Evolutionary conservation across 2,888 invertebrate genomes (phyloP).

Genomic region (Mythimna ferrago): DNA sequence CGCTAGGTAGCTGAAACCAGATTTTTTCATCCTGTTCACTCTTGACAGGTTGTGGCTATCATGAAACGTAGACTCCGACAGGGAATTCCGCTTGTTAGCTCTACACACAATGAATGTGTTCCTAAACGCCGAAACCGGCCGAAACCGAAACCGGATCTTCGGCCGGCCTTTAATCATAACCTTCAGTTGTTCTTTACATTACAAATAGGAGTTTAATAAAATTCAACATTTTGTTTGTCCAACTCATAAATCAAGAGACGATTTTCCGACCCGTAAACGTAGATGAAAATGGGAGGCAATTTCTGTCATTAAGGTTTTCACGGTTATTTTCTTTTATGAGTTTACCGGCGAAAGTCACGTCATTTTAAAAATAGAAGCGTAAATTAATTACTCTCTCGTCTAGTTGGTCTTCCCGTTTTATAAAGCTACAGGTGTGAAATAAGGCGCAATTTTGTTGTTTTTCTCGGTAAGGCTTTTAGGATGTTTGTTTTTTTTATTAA

Average conservation of each 20-base stretch:
- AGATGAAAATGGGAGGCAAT: conserved; percentile 62
- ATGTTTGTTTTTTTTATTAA: conserved; percentile 29
- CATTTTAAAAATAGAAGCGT: conserved; percentile 51
- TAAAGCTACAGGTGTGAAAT: conserved; percentile 59
- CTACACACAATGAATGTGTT: too few species aligned
- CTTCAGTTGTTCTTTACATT: background rate
- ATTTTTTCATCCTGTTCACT: too few species aligned
- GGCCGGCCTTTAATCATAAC: background rate
- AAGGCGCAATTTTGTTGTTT: conserved; percentile 39
- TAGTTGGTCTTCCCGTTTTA: conserved; percentile 47
- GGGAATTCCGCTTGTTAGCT: too few species aligned
- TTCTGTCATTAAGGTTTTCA: conserved; percentile 61
- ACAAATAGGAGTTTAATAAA: conserved; percentile 20
- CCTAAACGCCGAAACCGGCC: too few species aligned
- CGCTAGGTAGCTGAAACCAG: too few species aligned
- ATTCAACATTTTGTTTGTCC: conserved; percentile 30
- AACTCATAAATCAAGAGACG: conserved; percentile 51
- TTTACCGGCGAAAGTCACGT: conserved; percentile 54
- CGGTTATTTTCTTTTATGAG: conserved; percentile 65
- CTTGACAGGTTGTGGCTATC: too few species aligned
- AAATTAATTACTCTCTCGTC: conserved; percentile 60
- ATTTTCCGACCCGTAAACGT: conserved; percentile 40
- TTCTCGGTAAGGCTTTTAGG: conserved; percentile 21
- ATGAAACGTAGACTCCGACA: too few species aligned
- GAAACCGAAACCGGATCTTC: too few species aligned